phyloP scores from a whole-genome alignment of 2,113 vertebrate species.

The Eleginops maclovinus region DNA sequence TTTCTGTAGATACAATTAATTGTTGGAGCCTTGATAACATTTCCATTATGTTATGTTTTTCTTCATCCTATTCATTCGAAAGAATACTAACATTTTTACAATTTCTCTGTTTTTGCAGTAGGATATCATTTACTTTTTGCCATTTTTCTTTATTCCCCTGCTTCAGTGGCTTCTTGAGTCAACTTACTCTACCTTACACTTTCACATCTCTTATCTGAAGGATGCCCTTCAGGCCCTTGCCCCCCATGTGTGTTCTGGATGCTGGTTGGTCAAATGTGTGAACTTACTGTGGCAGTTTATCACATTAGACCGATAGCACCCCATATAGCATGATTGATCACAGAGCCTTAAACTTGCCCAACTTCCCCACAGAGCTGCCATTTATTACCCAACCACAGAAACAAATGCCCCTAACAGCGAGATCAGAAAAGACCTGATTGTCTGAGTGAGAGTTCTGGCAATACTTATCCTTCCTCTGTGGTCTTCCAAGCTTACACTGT shows the following conservation, averaged over 20 bases:
- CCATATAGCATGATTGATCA: conserved; percentile 21
- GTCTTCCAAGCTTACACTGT: conserved; percentile 47
- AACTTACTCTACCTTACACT: neutral
- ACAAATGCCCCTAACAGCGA: conserved; percentile 9
- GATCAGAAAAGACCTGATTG: conserved; percentile 45
- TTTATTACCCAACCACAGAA: conserved; percentile 43
- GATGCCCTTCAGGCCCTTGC: conserved; percentile 9
- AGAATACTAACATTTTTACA: too few relatives aligned
- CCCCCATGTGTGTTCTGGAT: conserved; percentile 9
- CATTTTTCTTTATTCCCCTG: neutral
- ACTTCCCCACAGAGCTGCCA: conserved; percentile 12
- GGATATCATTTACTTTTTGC: neutral
- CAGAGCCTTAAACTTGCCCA: conserved; percentile 32
- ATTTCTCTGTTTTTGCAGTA: too few relatives aligned
- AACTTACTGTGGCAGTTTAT: conserved; percentile 29
- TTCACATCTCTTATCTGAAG: conserved; percentile 24
- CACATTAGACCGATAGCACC: conserved; percentile 11
- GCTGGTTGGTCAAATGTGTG: conserved; percentile 19
- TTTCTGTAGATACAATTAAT: too few relatives aligned
- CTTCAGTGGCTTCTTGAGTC: neutral
- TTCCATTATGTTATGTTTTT: too few relatives aligned
- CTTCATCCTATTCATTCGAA: neutral
- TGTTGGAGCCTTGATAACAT: too few relatives aligned
- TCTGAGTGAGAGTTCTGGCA: conserved; percentile 51
- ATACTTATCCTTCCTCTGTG: conserved; percentile 52